Evolutionary conservation across 2,797 vertebrate genomes (phyloP).

Genomic region (Pangasius krempfi): DNA sequence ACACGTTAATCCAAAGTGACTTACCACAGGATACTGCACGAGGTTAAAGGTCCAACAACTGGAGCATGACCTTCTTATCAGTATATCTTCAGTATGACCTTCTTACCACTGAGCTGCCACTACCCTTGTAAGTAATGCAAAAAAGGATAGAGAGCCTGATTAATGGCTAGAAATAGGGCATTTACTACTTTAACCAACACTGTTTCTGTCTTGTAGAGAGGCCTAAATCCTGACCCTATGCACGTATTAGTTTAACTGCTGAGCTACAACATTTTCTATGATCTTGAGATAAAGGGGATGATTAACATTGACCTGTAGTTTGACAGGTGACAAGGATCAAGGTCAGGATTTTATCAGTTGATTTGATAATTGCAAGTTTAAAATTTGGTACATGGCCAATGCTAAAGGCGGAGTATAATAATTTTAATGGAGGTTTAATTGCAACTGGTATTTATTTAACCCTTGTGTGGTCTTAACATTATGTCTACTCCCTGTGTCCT

Average conservation of each 20-base stretch:
- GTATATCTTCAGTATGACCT: neutral
- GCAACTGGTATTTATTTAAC: neutral
- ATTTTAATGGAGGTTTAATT: neutral
- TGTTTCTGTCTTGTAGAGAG: neutral
- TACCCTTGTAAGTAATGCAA: neutral
- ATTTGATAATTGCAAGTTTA: neutral
- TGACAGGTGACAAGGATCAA: neutral
- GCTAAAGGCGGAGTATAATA: neutral
- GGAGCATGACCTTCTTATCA: neutral
- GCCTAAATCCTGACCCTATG: neutral
- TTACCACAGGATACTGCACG: neutral
- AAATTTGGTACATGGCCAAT: neutral
- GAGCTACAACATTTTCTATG: neutral
- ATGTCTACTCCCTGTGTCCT: too few species aligned
- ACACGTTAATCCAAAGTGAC: neutral
- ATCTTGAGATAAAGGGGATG: neutral
- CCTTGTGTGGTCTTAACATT: too few species aligned
- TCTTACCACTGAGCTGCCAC: neutral
- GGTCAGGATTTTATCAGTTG: neutral
- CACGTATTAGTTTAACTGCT: neutral
- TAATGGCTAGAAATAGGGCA: neutral
- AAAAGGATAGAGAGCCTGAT: neutral
- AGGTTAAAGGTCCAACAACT: neutral
- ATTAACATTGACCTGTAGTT: neutral
- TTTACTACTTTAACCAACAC: neutral